phyloP scores from a whole-genome alignment of 2,113 vertebrate species.

The Gnathonemus echidnorhynchus region DNA sequence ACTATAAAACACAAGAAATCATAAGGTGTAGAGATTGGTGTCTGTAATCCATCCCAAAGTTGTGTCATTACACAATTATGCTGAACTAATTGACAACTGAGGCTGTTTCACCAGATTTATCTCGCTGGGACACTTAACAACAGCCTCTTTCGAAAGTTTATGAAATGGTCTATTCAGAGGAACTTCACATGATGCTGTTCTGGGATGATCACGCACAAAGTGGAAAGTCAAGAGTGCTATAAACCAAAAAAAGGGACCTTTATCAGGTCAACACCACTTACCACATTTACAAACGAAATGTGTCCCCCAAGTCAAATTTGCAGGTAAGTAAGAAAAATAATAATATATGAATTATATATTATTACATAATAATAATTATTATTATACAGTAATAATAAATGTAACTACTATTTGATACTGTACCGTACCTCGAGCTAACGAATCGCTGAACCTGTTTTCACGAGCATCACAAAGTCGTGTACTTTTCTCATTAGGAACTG shows the following conservation, averaged over 20 bases:
- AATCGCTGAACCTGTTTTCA: not conserved
- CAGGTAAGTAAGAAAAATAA: not conserved
- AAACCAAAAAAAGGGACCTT: not conserved
- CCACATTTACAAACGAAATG: not conserved
- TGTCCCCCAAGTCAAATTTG: not conserved
- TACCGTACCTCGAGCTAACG: not conserved
- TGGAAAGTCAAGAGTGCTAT: not conserved
- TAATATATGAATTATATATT: not conserved
- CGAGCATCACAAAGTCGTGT: not conserved
- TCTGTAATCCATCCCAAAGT: not conserved
- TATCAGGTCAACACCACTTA: not conserved
- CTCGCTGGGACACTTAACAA: not conserved
- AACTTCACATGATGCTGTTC: not conserved
- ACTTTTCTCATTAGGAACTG: not conserved
- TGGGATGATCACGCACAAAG: not conserved
- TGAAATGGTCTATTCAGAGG: constrained; percentile 7
- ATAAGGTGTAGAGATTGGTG: not conserved
- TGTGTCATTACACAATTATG: constrained; percentile 2
- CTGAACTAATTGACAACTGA: not conserved
- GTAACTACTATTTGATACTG: not conserved
- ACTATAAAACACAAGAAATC: not conserved
- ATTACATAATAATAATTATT: not conserved
- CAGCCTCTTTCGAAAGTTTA: not conserved
- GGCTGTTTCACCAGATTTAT: not conserved
- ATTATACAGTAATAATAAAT: not conserved